phyloP scores from a whole-genome alignment of 2,888 invertebrate species.

The Ptilodon capucinus region DNA sequence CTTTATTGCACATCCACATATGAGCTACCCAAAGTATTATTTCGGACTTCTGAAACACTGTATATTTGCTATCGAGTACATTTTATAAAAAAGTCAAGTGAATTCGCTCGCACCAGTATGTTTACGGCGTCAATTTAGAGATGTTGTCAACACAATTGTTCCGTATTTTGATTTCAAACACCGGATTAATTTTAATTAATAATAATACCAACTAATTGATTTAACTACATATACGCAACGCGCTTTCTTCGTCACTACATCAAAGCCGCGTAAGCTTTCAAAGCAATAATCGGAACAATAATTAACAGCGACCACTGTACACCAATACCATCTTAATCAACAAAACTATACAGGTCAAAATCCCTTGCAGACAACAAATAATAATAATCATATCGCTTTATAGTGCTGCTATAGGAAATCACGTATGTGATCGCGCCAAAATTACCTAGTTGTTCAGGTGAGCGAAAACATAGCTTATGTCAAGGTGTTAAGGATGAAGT shows the following conservation, averaged over 20 bases:
- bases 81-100: no score
- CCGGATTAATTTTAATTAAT: not conserved
- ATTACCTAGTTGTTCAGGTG: slow-evolving; percentile 2
- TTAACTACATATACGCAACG: slow-evolving; percentile 20
- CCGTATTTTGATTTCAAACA: no score
- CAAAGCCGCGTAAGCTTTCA: slow-evolving; percentile 24
- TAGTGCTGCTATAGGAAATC: slow-evolving; percentile 54
- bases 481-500: slow-evolving; percentile 13
- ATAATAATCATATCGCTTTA: slow-evolving; percentile 31
- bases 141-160: no score
- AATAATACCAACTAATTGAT: slow-evolving; percentile 25
- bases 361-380: slow-evolving; percentile 22
- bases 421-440: slow-evolving; percentile 37
- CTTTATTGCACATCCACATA: no score
- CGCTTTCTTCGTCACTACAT: slow-evolving; percentile 32
- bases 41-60: no score
- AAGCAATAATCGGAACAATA: slow-evolving; percentile 38
- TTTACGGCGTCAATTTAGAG: no score
- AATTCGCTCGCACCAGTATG: no score
- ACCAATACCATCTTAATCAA: slow-evolving; percentile 18
- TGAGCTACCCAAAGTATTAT: no score
- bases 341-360: slow-evolving; percentile 23
- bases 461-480: slow-evolving; percentile 13
- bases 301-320: slow-evolving; percentile 18
- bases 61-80: no score